A percentile compares a stretch with the other conserved stretches of the same genome.
phyloP scores from a whole-genome alignment of 2,888 invertebrate genomes.

The Ypsolopha sequella region DNA sequence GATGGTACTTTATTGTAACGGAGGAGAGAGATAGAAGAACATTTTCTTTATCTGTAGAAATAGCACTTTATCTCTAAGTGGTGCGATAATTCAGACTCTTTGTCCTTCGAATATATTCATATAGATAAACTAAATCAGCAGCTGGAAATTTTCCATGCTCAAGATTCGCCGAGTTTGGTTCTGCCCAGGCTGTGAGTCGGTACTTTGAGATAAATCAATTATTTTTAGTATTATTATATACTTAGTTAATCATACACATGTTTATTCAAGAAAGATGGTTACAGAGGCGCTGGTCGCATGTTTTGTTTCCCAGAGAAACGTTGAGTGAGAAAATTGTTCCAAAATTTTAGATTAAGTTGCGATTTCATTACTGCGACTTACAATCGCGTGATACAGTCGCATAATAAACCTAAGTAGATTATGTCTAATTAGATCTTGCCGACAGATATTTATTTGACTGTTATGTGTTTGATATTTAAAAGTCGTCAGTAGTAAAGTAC shows the following conservation, averaged over 20 bases:
- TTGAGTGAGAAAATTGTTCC: constrained; percentile 10
- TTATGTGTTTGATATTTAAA: background rate
- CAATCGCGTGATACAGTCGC: background rate
- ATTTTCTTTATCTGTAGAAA: too few relatives aligned
- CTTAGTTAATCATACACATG: background rate
- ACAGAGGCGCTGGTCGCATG: constrained; percentile 44
- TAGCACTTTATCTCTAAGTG: too few relatives aligned
- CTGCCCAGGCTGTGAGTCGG: too few relatives aligned
- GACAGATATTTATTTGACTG: background rate
- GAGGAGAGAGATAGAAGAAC: too few relatives aligned
- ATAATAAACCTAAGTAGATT: background rate
- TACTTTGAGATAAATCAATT: too few relatives aligned
- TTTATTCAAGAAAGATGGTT: background rate
- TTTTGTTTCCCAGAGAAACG: constrained; percentile 25
- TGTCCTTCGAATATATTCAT: too few relatives aligned
- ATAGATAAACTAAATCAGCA: too few relatives aligned
- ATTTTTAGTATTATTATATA: background rate
- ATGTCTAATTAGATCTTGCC: constrained; percentile 19
- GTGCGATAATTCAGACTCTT: too few relatives aligned
- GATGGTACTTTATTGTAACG: too few relatives aligned
- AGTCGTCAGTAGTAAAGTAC: background rate
- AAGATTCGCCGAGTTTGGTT: too few relatives aligned
- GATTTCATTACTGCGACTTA: background rate
- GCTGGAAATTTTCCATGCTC: too few relatives aligned
- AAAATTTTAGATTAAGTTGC: background rate